These are phyloP conservation scores for Lampropteryx suffumata DNA, from an alignment of 2,888 invertebrate species.

Conservation along the genomic window DNA sequence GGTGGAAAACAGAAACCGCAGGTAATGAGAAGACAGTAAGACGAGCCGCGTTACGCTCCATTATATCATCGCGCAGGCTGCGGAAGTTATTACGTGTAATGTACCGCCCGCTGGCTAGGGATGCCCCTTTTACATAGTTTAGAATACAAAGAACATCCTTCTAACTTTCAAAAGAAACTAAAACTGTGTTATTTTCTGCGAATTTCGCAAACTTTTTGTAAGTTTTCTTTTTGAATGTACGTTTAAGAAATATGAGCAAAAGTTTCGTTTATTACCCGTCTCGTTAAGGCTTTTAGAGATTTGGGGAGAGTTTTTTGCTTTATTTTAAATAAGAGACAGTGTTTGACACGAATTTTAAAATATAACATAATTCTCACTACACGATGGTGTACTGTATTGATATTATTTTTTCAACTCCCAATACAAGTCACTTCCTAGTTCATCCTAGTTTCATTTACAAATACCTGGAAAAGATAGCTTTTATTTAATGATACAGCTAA, in stretches of 20 bases:
- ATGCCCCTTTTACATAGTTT: constrained; percentile 21
- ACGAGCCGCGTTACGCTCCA: constrained; percentile 51
- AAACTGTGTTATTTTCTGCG: constrained; percentile 13
- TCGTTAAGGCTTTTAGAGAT: constrained; percentile 30
- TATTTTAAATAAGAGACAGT: constrained; percentile 15
- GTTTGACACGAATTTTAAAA: too few relatives aligned
- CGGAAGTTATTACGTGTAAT: constrained; percentile 70
- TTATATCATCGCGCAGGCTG: constrained; percentile 57
- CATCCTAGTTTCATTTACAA: too few relatives aligned
- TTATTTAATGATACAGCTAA: too few relatives aligned
- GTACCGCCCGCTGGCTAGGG: constrained; percentile 51
- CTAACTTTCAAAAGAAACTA: constrained; percentile 5
- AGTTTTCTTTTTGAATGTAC: constrained; percentile 32
- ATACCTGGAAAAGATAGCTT: too few relatives aligned
- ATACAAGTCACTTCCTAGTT: too few relatives aligned
- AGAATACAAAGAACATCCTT: constrained; percentile 17
- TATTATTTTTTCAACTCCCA: too few relatives aligned
- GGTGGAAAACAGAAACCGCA: constrained; percentile 35
- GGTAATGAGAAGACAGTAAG: constrained; percentile 49
- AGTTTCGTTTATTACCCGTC: constrained; percentile 31
- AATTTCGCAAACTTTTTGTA: constrained; percentile 15
- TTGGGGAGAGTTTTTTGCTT: constrained; percentile 14
- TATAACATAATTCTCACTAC: too few relatives aligned
- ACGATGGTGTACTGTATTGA: too few relatives aligned
- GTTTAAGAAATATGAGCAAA: constrained; percentile 32